phyloP scores from a whole-genome alignment of 2,888 invertebrate genomes.

The Metopia argyrocephala region DNA sequence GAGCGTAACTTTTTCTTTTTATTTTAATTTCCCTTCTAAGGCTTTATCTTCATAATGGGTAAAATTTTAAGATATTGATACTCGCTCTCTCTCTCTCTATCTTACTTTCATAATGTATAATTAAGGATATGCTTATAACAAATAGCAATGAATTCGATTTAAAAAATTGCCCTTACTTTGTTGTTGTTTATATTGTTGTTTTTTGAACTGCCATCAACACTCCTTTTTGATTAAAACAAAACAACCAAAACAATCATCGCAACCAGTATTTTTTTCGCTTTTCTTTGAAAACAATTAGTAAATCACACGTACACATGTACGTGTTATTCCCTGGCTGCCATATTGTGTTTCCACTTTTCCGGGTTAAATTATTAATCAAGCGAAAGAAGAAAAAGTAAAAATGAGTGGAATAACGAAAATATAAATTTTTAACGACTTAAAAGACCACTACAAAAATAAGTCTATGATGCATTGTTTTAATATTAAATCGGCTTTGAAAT shows the following conservation, averaged over 20 bases:
- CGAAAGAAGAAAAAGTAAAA: constrained; percentile 14
- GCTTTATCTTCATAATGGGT: neutral
- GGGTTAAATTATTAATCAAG: constrained; percentile 68
- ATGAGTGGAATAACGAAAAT: too few relatives aligned
- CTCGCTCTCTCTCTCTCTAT: too few relatives aligned
- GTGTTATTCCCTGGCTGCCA: neutral
- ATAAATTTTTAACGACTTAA: neutral
- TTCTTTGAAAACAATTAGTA: constrained; percentile 53
- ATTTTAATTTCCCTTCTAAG: neutral
- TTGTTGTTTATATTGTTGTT: constrained; percentile 8
- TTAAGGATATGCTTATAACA: constrained; percentile 47
- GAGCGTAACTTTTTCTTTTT: constrained; percentile 8
- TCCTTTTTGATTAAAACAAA: constrained; percentile 31
- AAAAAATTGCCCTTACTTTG: neutral
- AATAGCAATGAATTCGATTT: constrained; percentile 14
- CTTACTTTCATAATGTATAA: constrained; percentile 46
- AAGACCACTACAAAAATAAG: neutral
- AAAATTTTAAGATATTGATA: neutral
- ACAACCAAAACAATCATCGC: neutral
- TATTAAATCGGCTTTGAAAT: too few relatives aligned
- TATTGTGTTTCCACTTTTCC: constrained; percentile 50
- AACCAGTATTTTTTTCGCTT: constrained; percentile 28
- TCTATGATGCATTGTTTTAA: too few relatives aligned
- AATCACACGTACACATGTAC: neutral
- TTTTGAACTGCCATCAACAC: constrained; percentile 63